Percentiles rank a stretch among this genome's conserved stretches.
Conservation (phyloP, 1,140 invertebrate species). For the Argopecten irradians region DNA sequence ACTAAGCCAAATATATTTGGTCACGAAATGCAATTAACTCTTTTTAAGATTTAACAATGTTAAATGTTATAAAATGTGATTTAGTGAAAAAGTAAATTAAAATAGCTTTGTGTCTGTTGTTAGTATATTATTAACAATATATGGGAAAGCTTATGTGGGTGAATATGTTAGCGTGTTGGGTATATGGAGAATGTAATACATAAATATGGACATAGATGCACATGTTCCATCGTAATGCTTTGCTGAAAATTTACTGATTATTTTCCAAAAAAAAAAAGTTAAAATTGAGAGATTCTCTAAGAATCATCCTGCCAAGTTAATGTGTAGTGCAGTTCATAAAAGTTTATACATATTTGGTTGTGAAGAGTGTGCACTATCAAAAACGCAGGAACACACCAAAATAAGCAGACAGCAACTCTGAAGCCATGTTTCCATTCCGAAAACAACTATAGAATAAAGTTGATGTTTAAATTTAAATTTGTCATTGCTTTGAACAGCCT, state of each 20-base stretch:
- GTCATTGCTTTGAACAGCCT: not conserved
- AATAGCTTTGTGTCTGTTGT: not conserved
- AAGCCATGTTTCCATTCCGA: too few species aligned
- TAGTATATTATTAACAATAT: not conserved
- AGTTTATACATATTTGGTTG: too few species aligned
- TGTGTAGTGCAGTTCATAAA: too few species aligned
- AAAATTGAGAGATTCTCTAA: too few species aligned
- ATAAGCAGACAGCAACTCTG: too few species aligned
- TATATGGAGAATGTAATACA: not conserved
- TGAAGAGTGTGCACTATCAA: too few species aligned
- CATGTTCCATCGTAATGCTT: not conserved
- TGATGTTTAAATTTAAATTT: too few species aligned
- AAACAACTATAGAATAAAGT: too few species aligned
- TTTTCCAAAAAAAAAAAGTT: too few species aligned
- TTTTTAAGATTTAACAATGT: not conserved
- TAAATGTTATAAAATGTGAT: conserved; percentile 1
- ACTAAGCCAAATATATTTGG: not conserved
- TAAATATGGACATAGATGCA: not conserved
- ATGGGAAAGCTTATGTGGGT: not conserved
- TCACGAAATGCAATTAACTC: not conserved
- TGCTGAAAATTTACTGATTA: not conserved
- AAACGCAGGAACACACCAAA: too few species aligned
- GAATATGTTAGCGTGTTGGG: not conserved
- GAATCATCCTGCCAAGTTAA: too few species aligned
- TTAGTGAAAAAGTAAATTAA: not conserved